phyloP scores from a whole-genome alignment of 2,797 vertebrate species.

The Myoxocephalus aenaeus region DNA sequence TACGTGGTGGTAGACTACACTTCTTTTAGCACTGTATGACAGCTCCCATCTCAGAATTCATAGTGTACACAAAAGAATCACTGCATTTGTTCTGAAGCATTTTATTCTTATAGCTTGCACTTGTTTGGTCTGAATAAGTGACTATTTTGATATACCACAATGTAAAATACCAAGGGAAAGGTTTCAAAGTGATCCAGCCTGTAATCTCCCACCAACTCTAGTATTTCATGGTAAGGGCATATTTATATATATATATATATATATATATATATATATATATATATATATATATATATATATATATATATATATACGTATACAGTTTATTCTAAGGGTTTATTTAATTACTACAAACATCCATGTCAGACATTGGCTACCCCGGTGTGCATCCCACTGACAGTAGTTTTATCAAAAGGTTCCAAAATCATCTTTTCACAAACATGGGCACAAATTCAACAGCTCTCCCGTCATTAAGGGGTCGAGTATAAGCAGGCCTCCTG shows the following conservation, averaged over 20 bases:
- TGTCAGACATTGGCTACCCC: neutral
- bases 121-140: constrained; percentile 48
- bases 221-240: neutral
- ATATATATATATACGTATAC: no score
- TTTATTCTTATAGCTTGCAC: constrained; percentile 17
- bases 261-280: no score
- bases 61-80: constrained; percentile 33
- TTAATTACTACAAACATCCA: constrained; percentile 11
- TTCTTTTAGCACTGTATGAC: constrained; percentile 35
- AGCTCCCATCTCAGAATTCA: constrained; percentile 29
- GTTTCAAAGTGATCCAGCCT: constrained; percentile 6
- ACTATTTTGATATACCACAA: neutral
- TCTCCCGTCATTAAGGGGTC: constrained; percentile 11
- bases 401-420: neutral
- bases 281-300: no score
- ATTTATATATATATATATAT: no score
- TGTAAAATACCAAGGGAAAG: constrained; percentile 29
- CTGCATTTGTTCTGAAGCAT: constrained; percentile 32
- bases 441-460: constrained; percentile 12
- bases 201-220: neutral
- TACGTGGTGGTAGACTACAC: constrained; percentile 38
- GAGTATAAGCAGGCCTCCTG: constrained; percentile 7
- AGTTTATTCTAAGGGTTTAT: neutral
- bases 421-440: constrained; percentile 23
- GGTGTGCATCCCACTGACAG: constrained; percentile 10